Base-by-base conservation (phyloP, 1,140 invertebrate species). In the Orchesella cincta region DNA sequence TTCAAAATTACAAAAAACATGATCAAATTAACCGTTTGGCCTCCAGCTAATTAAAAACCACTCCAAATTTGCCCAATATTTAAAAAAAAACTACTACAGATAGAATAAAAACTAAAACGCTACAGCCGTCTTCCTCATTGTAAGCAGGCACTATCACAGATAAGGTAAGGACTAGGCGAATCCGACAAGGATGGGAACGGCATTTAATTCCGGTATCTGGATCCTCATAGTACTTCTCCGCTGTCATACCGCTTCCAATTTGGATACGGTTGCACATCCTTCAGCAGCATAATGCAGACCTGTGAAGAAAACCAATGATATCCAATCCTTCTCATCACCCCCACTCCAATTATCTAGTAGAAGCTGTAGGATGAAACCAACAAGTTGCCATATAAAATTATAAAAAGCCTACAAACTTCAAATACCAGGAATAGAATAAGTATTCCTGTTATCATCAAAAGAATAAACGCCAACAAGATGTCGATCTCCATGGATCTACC, bases 111-210 rank as follows among this genome's bases (percentile, higher is more conserved):
- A 87, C 90, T n/a, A 5, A n/a, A 20, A n/a, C 87, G 90, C 90
- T 90, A 97, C 95, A 89, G 88, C 96, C 89, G 80, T 90, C 83
- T 87, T 97, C 92, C 88, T 99, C 97, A 90, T 98, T 95, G 83
- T 96, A 99, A n/a, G 96, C 96, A 82, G 97, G 97, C 79, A 99
- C 89, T 82, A 98, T 90, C 14, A 99, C 92, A 87, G 94, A 95
- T 36, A 98, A 87, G 84, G 92, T 88, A 28, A 95, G n/a, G 80
- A 76, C 87, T 89, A 75, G 89, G 87, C 3, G 87, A 82, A 81
- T 97, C 93, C 51, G 89, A 83, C 54, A 97, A 86, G 23, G 88
- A 90, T 29, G 95, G 93, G 86, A 97, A 97, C 80, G 84, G 81
- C 87, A 80, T 77, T 86, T 88, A 81, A 86, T 83, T 16, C 88